phyloP scores from a whole-genome alignment of 2,888 invertebrate species.

The Platycheirus albimanus region DNA sequence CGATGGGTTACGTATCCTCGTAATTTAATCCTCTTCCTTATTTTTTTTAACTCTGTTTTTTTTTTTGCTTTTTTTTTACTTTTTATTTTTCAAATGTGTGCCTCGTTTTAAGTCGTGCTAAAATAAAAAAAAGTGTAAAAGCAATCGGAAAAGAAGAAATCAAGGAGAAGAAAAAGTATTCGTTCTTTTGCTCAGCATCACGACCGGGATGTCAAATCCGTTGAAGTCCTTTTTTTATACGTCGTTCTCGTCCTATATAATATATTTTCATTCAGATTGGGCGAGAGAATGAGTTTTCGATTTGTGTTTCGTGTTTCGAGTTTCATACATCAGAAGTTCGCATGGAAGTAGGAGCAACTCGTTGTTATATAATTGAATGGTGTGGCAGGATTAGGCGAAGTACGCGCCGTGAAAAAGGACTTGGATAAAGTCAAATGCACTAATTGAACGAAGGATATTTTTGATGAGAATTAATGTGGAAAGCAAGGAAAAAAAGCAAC shows the following conservation, averaged over 20 bases:
- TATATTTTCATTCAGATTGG: constrained; percentile 43
- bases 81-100: constrained; percentile 25
- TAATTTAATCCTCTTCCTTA: constrained; percentile 55
- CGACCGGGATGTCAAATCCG: constrained; percentile 55
- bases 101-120: constrained; percentile 14
- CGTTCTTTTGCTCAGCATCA: constrained; percentile 18
- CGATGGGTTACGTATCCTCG: constrained; percentile 68
- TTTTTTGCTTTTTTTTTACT: constrained; percentile 11
- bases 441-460: constrained; percentile 47
- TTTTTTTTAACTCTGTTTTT: constrained; percentile 6
- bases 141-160: constrained; percentile 37
- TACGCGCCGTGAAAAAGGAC: constrained; percentile 11
- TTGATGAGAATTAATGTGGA: constrained; percentile 38
- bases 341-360: constrained; percentile 3
- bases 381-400: constrained; percentile 9
- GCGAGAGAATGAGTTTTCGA: constrained; percentile 22
- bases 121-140: constrained; percentile 39
- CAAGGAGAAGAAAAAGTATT: constrained; percentile 29
- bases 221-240: constrained; percentile 42
- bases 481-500: constrained; percentile 29
- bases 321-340: no score
- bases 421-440: constrained; percentile 18
- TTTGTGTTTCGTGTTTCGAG: constrained; percentile 29
- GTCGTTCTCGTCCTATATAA: no score
- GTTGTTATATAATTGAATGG: constrained; percentile 60